Base-by-base conservation (phyloP, 2,888 invertebrate genomes). In the Sceliomorpha sp. region DNA sequence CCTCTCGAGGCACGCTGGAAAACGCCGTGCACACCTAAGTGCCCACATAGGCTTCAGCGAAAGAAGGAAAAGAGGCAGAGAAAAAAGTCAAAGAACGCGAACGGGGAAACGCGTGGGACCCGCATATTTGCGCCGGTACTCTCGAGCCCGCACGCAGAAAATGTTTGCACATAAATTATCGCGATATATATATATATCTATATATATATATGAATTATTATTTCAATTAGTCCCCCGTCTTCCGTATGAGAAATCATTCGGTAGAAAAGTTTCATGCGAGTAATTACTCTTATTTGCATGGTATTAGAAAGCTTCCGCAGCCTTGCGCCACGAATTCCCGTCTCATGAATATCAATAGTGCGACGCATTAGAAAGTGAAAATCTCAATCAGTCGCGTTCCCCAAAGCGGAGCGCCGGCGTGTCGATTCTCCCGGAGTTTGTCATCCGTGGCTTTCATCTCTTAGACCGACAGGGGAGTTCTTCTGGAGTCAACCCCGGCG, bases 341-440 rank as follows among this genome's bases (percentile, higher is more conserved):
- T 29, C 59, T 59, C 66, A 66, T 66, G 59, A 66, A 66, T 60
- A 67, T 48, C 53, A 59, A 44, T 51, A 32, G 59, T 40, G 51
- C 32, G 39, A 47, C 34, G 26, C 50, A 20, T 1, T 34, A 34
- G 53, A 59, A 69, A 69, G 69, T 63, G 63, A 69, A 69, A 69
- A 69, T 63, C 69, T 69, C 69, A 69, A 69, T 69, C 69, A 69
- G 68, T 44, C 44, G 48, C 55, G 27, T 39, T 17, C 4, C 13
- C 6, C 12, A 39, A 39, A 14, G 12, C 13, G 10, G 24, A n/a
- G n/a, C n/a, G n/a, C n/a, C n/a, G n/a, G n/a, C n/a, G n/a, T n/a
- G n/a, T n/a, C n/a, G n/a, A n/a, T n/a, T n/a, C n/a, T n/a, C n/a
- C n/a, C n/a, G n/a, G n/a, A n/a, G n/a, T n/a, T 31, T 14, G 31